These are phyloP conservation scores for Timandra comae DNA, from an alignment of 2,888 invertebrate genomes.

Conservation along the genomic window DNA sequence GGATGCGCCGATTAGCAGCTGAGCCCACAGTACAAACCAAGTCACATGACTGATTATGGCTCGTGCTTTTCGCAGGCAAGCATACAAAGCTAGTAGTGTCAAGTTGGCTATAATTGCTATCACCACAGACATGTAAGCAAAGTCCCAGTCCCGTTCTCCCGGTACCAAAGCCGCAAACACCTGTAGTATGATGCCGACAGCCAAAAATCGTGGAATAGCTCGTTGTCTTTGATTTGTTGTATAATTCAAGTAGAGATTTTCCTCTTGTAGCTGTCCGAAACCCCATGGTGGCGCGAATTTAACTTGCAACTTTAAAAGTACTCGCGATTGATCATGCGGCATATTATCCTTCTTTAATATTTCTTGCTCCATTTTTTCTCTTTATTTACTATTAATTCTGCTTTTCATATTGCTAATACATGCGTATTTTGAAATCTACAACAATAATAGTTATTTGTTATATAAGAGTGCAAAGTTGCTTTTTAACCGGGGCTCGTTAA, in stretches of 20 bases:
- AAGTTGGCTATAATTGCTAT: constrained; percentile 41
- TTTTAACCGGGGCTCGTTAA: no score
- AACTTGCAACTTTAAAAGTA: constrained; percentile 18
- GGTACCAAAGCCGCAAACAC: constrained; percentile 54
- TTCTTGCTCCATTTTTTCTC: no score
- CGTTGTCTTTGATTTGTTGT: constrained; percentile 58
- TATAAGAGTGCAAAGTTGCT: no score
- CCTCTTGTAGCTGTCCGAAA: constrained; percentile 53
- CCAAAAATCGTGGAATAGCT: constrained; percentile 54
- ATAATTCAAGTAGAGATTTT: constrained; percentile 56
- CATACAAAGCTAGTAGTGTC: constrained; percentile 39
- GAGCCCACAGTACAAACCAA: constrained; percentile 78
- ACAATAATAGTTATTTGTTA: no score
- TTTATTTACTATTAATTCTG: no score
- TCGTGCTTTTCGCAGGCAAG: constrained; percentile 47
- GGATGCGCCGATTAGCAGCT: constrained; percentile 56
- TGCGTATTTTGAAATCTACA: no score
- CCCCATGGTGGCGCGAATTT: constrained; percentile 62
- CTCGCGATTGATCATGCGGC: no score
- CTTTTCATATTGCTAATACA: no score
- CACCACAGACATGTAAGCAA: constrained; percentile 43
- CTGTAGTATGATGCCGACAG: constrained; percentile 53
- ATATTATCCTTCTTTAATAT: no score
- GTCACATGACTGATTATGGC: constrained; percentile 79
- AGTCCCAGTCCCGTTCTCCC: constrained; percentile 50